Evolutionary conservation across 2,113 vertebrate species (phyloP).

Genomic region (Mobula hypostoma): DNA sequence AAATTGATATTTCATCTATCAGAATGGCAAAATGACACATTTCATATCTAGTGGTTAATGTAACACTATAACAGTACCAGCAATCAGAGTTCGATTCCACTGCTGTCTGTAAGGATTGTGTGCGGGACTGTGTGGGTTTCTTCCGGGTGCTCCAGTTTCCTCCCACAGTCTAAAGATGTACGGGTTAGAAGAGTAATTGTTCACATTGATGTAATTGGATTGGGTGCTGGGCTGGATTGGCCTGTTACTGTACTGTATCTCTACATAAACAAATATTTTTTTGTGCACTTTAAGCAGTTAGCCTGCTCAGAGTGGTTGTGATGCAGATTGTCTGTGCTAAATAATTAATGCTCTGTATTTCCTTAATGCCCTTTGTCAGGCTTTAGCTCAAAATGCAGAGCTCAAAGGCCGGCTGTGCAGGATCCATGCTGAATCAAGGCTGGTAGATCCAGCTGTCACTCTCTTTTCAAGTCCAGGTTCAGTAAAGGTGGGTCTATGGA

Average conservation of each 20-base stretch:
- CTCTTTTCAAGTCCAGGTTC: constrained; percentile 71
- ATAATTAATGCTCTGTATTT: constrained; percentile 22
- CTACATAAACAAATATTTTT: not conserved
- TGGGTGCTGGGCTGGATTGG: no score
- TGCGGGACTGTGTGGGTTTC: no score
- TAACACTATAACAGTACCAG: no score
- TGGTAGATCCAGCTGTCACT: constrained; percentile 73
- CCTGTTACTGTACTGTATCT: no score
- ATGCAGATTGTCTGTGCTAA: not conserved
- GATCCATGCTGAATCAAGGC: constrained; percentile 89
- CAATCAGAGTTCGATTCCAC: no score
- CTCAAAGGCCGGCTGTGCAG: constrained; percentile 89
- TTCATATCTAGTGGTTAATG: not conserved
- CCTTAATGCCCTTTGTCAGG: constrained; percentile 65
- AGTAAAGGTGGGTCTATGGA: constrained; percentile 80
- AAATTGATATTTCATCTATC: not conserved
- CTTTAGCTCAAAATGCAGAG: constrained; percentile 91
- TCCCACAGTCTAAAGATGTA: no score
- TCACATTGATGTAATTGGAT: no score
- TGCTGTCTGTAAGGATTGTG: no score
- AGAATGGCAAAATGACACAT: not conserved
- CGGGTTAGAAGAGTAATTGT: no score
- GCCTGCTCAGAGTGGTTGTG: not conserved
- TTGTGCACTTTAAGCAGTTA: not conserved
- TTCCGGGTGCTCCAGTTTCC: no score